Percentiles rank a stretch among this genome's conserved stretches.
phyloP scores from a whole-genome alignment of 2,797 vertebrate genomes.

The Alectoris magna region DNA sequence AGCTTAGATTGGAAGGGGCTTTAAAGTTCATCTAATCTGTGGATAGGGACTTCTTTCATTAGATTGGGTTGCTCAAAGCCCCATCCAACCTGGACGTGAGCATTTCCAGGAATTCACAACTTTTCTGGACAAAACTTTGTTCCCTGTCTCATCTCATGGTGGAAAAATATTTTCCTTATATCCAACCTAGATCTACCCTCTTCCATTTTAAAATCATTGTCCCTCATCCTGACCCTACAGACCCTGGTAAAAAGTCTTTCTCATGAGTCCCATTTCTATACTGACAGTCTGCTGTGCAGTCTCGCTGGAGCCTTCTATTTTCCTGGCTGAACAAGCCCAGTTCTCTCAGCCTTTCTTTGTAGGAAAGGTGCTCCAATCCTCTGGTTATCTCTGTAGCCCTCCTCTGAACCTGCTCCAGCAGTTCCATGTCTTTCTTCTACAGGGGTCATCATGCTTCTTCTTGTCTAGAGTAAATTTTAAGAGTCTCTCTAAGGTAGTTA shows the following conservation, averaged over 20 bases:
- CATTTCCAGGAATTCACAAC: not conserved
- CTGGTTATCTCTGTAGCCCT: not conserved
- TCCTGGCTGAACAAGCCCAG: not conserved
- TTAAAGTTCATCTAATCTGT: not conserved
- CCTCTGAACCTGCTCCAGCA: not conserved
- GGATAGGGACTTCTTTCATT: not conserved
- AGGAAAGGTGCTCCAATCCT: not conserved
- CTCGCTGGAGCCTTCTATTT: not conserved
- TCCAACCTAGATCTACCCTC: not conserved
- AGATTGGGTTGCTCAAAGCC: not conserved
- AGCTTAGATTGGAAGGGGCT: not conserved
- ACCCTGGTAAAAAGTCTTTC: not conserved
- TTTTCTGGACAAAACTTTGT: not conserved
- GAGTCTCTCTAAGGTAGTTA: not conserved
- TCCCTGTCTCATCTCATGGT: not conserved
- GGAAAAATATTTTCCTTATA: not conserved
- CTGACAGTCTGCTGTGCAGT: not conserved
- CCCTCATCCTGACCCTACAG: not conserved
- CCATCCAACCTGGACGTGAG: not conserved
- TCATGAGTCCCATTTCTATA: not conserved
- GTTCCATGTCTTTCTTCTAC: not conserved
- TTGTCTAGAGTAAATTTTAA: not conserved
- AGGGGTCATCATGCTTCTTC: not conserved
- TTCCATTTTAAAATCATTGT: not conserved
- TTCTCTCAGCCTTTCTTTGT: too few species aligned